Base-by-base conservation (phyloP, 2,888 invertebrate species). In the Pristionchus mayeri region DNA sequence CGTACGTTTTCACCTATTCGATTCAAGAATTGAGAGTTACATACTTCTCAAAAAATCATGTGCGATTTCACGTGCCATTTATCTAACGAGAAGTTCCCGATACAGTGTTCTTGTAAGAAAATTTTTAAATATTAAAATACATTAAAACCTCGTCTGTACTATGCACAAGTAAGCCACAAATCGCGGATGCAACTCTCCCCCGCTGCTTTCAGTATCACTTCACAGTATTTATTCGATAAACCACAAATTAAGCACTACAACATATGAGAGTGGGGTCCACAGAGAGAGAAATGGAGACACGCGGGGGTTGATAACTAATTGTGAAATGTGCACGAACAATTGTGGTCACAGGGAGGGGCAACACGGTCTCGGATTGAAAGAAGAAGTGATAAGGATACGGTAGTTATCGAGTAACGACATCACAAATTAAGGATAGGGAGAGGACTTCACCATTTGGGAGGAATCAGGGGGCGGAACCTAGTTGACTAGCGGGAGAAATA, bases 331-430 rank as follows among this genome's bases (percentile, higher is more conserved):
- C 24, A 24, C 40, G 40, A 44, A n/a, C 21, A 40, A n/a, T 9
- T 16, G 16, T 37, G 71, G 71, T 71, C 71, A 71, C 71, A 71
- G 71, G 71, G 40, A 37, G 40, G n/a, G 71, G 11, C 18, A 44
- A 71, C 71, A 67, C 67, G 67, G 67, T 67, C 21, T 67, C 67
- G 37, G 67, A 16, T 4, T 3, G 34, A 21, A 18, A 63, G 16
- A 13, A 34, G 34, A 34, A 63, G 34, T 18, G 63, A 4, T 9
- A 18, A 18, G 30, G 71, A 44, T 71, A 71, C 71, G 71, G 71
- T 71, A 44, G 27, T 40, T 16, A 27, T 71, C 71, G 71, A 71
- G 71, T 71, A 71, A 71, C 71, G 71, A 27, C 37, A 71, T 71
- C 71, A 71, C 71, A 71, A 71, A 44, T 71, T 71, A 71, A 16